Percentiles rank a stretch among this genome's conserved stretches.
Conservation (phyloP, 1,140 invertebrate genomes). For the Nephotettix cincticeps region DNA sequence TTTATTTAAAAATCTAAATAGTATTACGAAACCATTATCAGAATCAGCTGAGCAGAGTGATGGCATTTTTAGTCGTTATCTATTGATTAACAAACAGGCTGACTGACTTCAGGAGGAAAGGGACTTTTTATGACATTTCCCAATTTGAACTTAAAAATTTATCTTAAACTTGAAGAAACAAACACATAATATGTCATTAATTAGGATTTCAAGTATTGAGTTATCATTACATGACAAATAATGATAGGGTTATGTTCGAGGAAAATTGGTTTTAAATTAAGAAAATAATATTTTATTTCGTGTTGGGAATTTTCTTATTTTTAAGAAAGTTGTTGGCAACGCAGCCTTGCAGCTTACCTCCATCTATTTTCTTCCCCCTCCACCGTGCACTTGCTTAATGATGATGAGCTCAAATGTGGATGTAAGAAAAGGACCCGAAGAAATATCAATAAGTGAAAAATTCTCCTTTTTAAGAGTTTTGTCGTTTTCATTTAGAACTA, state of each 20-base stretch:
- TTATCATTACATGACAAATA: background rate
- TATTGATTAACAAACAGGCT: background rate
- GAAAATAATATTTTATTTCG: background rate
- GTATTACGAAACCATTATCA: no score
- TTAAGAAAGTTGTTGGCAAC: conserved; percentile 19
- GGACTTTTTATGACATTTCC: background rate
- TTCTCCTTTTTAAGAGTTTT: background rate
- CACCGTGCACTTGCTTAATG: conserved; percentile 18
- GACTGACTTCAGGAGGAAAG: background rate
- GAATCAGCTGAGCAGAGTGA: no score
- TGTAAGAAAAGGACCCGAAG: conserved; percentile 16
- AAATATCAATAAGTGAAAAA: conserved; percentile 21
- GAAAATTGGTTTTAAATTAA: background rate
- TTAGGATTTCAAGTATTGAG: background rate
- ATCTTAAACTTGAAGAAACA: background rate
- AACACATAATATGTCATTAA: background rate
- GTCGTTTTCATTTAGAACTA: background rate
- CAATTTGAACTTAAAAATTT: background rate
- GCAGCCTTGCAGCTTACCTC: conserved; percentile 18
- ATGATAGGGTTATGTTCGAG: background rate
- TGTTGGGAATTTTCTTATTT: conserved; percentile 11
- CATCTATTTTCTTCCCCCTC: conserved; percentile 20
- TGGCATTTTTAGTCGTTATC: no score
- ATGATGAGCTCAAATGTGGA: conserved; percentile 23
- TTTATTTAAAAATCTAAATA: no score